These are phyloP conservation scores for Heterohyrax brucei DNA, from an alignment of 2,797 vertebrate genomes.

Conservation along the genomic window DNA sequence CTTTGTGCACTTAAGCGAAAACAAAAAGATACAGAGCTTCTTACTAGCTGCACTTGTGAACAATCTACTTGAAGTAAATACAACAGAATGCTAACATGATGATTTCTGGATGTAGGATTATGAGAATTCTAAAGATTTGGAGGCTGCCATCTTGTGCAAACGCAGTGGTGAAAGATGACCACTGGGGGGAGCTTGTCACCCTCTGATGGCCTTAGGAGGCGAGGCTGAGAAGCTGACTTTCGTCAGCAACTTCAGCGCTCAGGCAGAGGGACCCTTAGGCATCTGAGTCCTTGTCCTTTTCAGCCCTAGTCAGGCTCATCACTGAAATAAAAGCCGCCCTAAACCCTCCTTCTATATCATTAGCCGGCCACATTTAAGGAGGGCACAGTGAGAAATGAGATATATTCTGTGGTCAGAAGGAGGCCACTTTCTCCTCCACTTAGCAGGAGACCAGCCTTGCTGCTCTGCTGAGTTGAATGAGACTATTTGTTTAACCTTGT, in stretches of 20 bases:
- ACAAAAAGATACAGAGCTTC: not conserved
- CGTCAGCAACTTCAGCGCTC: fast-evolving
- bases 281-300: fast-evolving
- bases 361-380: not conserved
- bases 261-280: fast-evolving
- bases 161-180: not conserved
- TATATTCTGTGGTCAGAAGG: not conserved
- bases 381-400: not conserved
- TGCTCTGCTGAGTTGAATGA: not conserved
- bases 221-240: fast-evolving
- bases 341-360: no score
- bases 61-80: not conserved
- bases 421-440: not conserved
- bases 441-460: not conserved
- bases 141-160: not conserved
- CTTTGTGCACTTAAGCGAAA: not conserved
- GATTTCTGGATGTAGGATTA: not conserved
- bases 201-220: not conserved
- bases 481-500: not conserved
- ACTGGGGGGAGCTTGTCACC: constrained; percentile 68
- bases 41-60: not conserved
- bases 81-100: not conserved
- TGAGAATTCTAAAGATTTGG: fast-evolving
- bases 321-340: no score
- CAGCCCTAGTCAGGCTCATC: not conserved